Evolutionary conservation across 2,888 invertebrate genomes (phyloP), one percentile per base, ranked within the genome.

Genomic region (Zygothrica quintamaculata): DNA sequence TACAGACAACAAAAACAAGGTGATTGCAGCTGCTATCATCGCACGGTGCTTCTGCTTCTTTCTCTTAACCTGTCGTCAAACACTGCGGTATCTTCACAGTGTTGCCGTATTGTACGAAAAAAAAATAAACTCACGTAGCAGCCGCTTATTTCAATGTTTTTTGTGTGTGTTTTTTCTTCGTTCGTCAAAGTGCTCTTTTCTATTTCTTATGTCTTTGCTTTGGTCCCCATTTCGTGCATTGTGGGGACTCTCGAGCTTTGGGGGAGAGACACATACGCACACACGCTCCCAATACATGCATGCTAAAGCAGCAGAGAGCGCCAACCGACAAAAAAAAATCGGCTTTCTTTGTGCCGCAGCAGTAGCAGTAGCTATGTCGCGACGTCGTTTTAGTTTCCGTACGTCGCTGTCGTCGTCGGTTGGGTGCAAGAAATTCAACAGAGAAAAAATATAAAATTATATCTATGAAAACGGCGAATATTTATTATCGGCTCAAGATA

Each of bases 381-480:
- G 65, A 52, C 68, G 75, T 66, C 77, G 68, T 65, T 81, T 84
- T 65, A 85, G 68, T 82, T 76, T 79, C 80, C 80, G 84, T 87
- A 82, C 85, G 79, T 78, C 84, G 85, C 75, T 77, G 74, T 82
- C 79, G 78, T 69, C 79, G 85, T 87, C 86, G 82, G 81, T 74
- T 86, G 71, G 66, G 72, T 75, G 79, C 73, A 77, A 76, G 79
- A 79, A 79, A 78, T 65, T 68, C 73, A 78, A 76, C 70, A 70
- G 77, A 73, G 60, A 56, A 71, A 42, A 46, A 56, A 53, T 61
- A 25, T 34, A 39, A 40, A 56, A 31, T 39, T 47, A 22, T 16
- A 69, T 46, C 29, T 29, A 61, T 52, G 42, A 40, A 26, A 53
- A 53, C 57, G 37, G 33, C 18, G 57, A 62, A 44, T 71, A 66